phyloP scores from a whole-genome alignment of 35 echinoderm and acorn worm species.

The Stichopus chloronotus region DNA sequence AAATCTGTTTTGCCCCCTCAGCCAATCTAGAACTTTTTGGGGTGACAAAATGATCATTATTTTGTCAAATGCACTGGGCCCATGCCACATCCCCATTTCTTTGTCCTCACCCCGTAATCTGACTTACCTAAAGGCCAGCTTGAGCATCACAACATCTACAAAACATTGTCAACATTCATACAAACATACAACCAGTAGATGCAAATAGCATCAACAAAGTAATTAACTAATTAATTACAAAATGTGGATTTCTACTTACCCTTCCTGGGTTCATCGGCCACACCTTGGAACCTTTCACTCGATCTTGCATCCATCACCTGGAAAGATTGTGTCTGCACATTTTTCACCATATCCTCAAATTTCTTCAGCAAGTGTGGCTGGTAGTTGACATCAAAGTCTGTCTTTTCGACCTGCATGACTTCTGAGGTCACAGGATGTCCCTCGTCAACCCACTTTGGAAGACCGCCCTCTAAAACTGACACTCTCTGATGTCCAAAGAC shows the following conservation, averaged over 20 bases:
- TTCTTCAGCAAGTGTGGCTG: slow-evolving; percentile 67
- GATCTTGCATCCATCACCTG: slow-evolving; percentile 93
- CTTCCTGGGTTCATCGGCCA: slow-evolving; percentile 77
- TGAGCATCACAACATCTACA: no score
- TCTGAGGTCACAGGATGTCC: slow-evolving; percentile 68
- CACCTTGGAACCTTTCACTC: slow-evolving; percentile 66
- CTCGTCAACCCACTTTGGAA: slow-evolving; percentile 72
- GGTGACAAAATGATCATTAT: no score
- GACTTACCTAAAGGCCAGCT: no score
- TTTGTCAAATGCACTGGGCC: no score
- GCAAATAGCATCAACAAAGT: no score
- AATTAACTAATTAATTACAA: no score
- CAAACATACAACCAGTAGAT: no score
- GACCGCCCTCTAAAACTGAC: slow-evolving; percentile 85
- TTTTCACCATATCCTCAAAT: slow-evolving; percentile 82
- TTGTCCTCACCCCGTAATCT: no score
- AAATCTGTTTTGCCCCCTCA: no score
- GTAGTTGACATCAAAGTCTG: slow-evolving; percentile 63
- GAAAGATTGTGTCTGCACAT: slow-evolving; percentile 69
- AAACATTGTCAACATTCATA: no score
- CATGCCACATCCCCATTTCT: no score
- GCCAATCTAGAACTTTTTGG: no score
- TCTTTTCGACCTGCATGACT: slow-evolving; percentile 63
- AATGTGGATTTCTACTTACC: slow-evolving; percentile 38
- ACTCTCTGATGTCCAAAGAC: slow-evolving; percentile 81